These are phyloP conservation scores for Melanchra persicariae DNA, from an alignment of 2,888 invertebrate species.

Conservation along the genomic window DNA sequence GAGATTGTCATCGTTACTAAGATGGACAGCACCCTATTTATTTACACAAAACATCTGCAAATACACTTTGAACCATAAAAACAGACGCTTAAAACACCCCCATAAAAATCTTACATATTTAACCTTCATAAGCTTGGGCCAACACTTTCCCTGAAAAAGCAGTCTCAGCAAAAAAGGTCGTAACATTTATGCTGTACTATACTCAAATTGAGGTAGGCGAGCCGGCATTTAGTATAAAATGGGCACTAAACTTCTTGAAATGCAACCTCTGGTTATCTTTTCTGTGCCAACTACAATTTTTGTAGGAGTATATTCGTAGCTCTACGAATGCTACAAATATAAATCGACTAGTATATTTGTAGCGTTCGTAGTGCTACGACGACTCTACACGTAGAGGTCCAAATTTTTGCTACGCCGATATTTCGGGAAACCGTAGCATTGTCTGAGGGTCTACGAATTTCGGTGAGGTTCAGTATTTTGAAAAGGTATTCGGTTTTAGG, in stretches of 20 bases:
- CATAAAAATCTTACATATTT: constrained; percentile 34
- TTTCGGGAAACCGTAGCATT: constrained; percentile 28
- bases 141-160: constrained; percentile 24
- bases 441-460: constrained; percentile 17
- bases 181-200: constrained; percentile 40
- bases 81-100: constrained; percentile 8
- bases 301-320: background rate
- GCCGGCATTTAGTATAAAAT: constrained; percentile 28
- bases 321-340: too few relatives aligned
- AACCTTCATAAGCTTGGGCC: constrained; percentile 34
- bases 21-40: background rate
- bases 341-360: background rate
- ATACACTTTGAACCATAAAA: background rate
- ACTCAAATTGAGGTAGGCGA: constrained; percentile 28
- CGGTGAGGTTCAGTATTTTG: background rate
- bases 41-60: background rate
- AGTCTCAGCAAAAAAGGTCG: constrained; percentile 43
- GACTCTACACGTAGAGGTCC: background rate
- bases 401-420: constrained; percentile 18
- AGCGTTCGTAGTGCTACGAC: background rate
- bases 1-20: constrained; percentile 1
- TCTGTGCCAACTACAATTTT: background rate
- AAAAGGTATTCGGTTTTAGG: background rate
- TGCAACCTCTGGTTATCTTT: constrained; percentile 8
- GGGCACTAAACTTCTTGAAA: constrained; percentile 37